Percentiles rank a stretch among this genome's conserved stretches.
These are phyloP conservation scores for Thereuonema tuberculata DNA, from an alignment of 1,140 invertebrate species.

Conservation along the genomic window DNA sequence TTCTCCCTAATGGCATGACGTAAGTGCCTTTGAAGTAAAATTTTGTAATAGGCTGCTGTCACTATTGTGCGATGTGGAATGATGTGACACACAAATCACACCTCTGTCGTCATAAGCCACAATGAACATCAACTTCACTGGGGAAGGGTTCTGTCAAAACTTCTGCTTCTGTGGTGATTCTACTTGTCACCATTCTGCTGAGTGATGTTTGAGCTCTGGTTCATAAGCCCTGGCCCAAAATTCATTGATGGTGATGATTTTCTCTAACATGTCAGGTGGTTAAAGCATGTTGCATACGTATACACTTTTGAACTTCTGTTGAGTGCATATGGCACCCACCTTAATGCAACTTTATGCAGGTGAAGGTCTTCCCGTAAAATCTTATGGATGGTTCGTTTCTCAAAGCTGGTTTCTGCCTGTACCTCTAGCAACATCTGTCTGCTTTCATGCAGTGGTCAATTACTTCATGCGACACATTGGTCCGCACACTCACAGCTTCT, in stretches of 20 bases:
- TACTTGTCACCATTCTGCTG: slow-evolving; percentile 18
- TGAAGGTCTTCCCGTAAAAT: not conserved
- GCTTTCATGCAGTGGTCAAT: too few relatives aligned
- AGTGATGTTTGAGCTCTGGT: slow-evolving; percentile 14
- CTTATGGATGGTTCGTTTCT: not conserved
- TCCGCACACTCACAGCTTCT: too few relatives aligned
- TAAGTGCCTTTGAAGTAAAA: not conserved
- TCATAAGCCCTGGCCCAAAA: not conserved
- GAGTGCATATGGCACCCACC: not conserved
- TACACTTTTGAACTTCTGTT: not conserved
- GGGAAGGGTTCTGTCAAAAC: not conserved
- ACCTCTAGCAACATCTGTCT: not conserved
- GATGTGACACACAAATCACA: not conserved
- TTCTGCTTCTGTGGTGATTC: slow-evolving; percentile 10
- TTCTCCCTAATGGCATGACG: not conserved
- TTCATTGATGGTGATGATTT: not conserved
- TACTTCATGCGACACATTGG: too few relatives aligned
- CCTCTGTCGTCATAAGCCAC: not conserved
- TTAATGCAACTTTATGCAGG: not conserved
- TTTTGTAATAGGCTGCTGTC: not conserved
- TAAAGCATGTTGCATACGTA: slow-evolving; percentile 9
- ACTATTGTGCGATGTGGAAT: not conserved
- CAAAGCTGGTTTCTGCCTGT: not conserved
- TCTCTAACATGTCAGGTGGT: slow-evolving; percentile 20
- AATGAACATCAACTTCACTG: not conserved